Base-by-base conservation (phyloP, 2,888 invertebrate species). In the Sinotaia quadrata region DNA sequence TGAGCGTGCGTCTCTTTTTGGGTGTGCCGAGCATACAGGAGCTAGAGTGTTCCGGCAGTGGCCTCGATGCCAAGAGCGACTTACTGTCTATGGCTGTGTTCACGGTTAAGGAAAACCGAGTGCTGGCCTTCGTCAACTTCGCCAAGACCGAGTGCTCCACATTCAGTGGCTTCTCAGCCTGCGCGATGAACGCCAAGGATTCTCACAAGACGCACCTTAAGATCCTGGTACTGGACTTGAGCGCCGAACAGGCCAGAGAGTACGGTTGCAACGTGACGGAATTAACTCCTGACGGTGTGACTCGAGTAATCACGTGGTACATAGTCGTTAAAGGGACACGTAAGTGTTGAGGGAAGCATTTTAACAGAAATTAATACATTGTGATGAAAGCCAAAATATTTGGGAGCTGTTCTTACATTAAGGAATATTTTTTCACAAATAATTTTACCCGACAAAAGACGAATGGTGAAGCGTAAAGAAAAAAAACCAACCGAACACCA, bases 251-350 rank as follows among this genome's bases (percentile, higher is more conserved):
- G 34, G n/a, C 29, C 10, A 51, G 62, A 27, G 4, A 21, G 27
- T 62, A 51, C 52, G 62, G 62, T n/a, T 62, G 62, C 29, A 62
- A 62, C 62, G 62, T 62, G 29, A 52, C 62, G 5, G n/a, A 52
- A 18, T n/a, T 52, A 10, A 29, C 8, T 29, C 12, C 33, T 7
- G 1, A 4, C 1, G 52, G 18, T 3, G n/a, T 5, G 4, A 27
- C 36, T 5, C 21, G n/a, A 8, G 2, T n/a, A n/a, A 4, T 34
- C n/a, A 27, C 37, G 2, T 62, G 62, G 62, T 37, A 36, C 7
- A 27, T 62, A 7, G 36, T 3, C 2, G 52, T 62, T 36, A 24
- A 21, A 5, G 36, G 62, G 1, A 1, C 7, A 18, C 47, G 62
- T 62, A 37, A 62, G 62, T 52, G 36, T 1, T 15, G 37, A 7